Evolutionary conservation across 2,888 invertebrate genomes (phyloP), one percentile per base, ranked within the genome.

Genomic region (Melanargia galathea): DNA sequence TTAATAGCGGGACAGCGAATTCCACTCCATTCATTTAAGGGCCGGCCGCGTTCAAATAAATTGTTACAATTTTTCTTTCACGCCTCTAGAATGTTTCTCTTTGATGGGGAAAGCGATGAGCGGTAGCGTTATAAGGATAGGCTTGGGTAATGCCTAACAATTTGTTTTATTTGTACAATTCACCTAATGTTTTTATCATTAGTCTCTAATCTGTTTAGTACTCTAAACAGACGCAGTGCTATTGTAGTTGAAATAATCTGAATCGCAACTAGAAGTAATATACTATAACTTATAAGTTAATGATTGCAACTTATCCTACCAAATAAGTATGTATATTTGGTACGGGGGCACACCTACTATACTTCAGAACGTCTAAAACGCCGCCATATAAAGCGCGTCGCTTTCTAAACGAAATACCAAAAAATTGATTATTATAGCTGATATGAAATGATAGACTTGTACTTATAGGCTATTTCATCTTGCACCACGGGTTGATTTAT

Each of bases 41-140:
- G 68, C 72, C 77, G 80, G 75, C 73, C 78, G 74, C 75, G 30
- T 77, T 77, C 77, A 80, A 86, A 86, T 86, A 87, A 88, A 88
- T 87, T 84, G 87, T 85, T 78, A 82, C 87, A 80, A 87, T 88
- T 87, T 87, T 87, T 88, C 87, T 87, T 87, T 85, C 86, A 85
- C 84, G 86, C 83, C 83, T 82, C 81, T 76, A 76, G 82, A 83
- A 83, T 79, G 81, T 81, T 83, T 77, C 76, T 81, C 71, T 79
- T 78, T 67, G 70, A 61, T 65, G 77, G 77, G 64, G 56, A 71
- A 71, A 74, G 69, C 51, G 54, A 69, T 55, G 63, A 60, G 67
- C 64, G 54, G n/a, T 10, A 43, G 70, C 69, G 66, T 24, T 43
- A n/a, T n/a, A 2, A 22, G 8, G 2, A 55, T n/a, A 30, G 2